Conservation (phyloP, 2,113 vertebrate species). For the Centropus bengalensis region DNA sequence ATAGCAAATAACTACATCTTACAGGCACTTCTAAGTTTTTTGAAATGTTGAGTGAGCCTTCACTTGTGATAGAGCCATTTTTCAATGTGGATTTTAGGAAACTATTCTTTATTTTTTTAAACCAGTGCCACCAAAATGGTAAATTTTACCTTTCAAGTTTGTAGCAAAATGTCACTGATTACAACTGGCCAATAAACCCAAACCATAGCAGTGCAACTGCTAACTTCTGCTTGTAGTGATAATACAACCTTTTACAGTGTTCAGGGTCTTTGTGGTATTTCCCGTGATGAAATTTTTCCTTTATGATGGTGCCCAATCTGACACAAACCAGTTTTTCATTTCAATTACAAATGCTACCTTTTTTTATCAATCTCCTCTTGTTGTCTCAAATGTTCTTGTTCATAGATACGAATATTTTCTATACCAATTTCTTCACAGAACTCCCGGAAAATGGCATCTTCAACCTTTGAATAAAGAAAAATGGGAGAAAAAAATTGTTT, state of each 20-base stretch:
- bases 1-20: neutral
- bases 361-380: constrained; percentile 88
- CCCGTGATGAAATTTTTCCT: neutral
- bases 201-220: neutral
- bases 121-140: neutral
- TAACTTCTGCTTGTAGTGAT: neutral
- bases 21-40: neutral
- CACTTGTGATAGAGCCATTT: neutral
- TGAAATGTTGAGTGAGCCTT: rapidly evolving
- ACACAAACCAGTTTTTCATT: neutral
- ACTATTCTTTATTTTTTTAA: neutral
- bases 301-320: neutral
- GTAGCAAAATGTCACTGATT: neutral
- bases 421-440: constrained; percentile 93
- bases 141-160: neutral
- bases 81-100: neutral
- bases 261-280: neutral
- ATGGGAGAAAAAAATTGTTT: neutral
- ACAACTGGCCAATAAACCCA: neutral
- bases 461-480: constrained; percentile 77
- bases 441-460: constrained; percentile 87
- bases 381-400: constrained; percentile 84
- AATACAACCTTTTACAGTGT: neutral
- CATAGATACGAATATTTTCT: constrained; percentile 89
- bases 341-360: constrained; percentile 74